Base-by-base conservation (phyloP, 1,140 invertebrate species). In the Sesamia nonagrioides region DNA sequence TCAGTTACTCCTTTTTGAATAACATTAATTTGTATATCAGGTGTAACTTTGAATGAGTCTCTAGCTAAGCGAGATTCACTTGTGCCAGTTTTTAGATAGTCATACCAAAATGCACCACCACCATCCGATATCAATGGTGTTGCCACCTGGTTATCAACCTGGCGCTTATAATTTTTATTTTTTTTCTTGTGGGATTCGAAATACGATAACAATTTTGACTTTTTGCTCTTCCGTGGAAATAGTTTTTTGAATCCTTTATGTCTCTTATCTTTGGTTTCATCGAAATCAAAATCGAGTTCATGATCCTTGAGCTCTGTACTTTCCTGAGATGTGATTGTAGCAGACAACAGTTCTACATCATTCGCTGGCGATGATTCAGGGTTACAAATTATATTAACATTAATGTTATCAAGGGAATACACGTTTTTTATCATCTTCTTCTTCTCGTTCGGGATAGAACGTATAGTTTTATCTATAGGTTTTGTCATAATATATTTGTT, bases 351-450 rank as follows among this genome's bases (percentile, higher is more conserved):
- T 6, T 50, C 13, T 42, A n/a, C 18, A 27, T 60, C 17, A 11
- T 61, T 45, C 27, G 60, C 9, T 52, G 40, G 72, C 80, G 69
- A 60, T 33, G 40, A 52, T 27, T 85, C 81, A 27, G 82, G 75
- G 35, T 88, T 84, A 72, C 88, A 90, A 73, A 92, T 90, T 15
- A 92, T 89, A 76, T 92, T 91, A n/a, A 91, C 86, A 80, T 89
- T 91, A 18, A 92, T 84, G 75, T 89, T 89, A 66, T 89, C 89
- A 2, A 92, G 61, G 4, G 87, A 84, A 75, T 91, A 91, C 0
- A 89, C 78, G 76, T 80, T 83, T 82, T 85, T 84, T 50, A 81
- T 45, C 13, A 66, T 21, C 72, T 79, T 60, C 27, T 77, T 33
- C 77, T 45, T 52, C 58, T 79, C 50, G 15, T 21, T 11, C 35